Percentiles rank a stretch among this genome's conserved stretches.
Evolutionary conservation across 2,888 invertebrate species (phyloP).

Genomic region (Trilocha varians): DNA sequence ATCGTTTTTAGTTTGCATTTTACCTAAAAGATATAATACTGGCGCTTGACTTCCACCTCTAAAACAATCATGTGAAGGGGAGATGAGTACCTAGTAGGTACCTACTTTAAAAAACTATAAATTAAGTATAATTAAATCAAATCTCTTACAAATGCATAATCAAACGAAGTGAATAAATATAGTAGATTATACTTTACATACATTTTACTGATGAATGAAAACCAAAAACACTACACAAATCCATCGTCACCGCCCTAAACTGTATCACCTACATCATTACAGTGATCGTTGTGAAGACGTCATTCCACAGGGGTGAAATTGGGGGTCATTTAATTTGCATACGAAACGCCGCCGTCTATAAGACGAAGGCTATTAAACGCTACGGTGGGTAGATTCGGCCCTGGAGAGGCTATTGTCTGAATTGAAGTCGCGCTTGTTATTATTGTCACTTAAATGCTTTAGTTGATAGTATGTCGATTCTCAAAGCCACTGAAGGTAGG

Average conservation of each 20-base stretch:
- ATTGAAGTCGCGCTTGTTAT: constrained; percentile 8
- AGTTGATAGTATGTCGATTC: neutral
- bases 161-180: too few relatives aligned
- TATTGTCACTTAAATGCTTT: constrained; percentile 6
- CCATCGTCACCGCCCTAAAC: constrained; percentile 25
- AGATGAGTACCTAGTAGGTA: too few relatives aligned
- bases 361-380: constrained; percentile 23
- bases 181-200: too few relatives aligned
- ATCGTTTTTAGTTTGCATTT: too few relatives aligned
- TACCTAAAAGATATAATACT: too few relatives aligned
- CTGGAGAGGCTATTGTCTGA: constrained; percentile 12
- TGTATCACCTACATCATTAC: constrained; percentile 32
- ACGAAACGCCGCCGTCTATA: constrained; percentile 52
- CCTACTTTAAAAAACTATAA: too few relatives aligned
- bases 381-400: constrained; percentile 10
- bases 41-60: too few relatives aligned
- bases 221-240: constrained; percentile 7
- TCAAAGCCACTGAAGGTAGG: too few relatives aligned
- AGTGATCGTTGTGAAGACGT: constrained; percentile 39
- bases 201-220: neutral
- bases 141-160: too few relatives aligned
- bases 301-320: constrained; percentile 41
- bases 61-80: too few relatives aligned
- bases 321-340: constrained; percentile 63
- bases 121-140: too few relatives aligned